Conservation (phyloP, 2,888 invertebrate genomes). For the Galeruca laticollis region DNA sequence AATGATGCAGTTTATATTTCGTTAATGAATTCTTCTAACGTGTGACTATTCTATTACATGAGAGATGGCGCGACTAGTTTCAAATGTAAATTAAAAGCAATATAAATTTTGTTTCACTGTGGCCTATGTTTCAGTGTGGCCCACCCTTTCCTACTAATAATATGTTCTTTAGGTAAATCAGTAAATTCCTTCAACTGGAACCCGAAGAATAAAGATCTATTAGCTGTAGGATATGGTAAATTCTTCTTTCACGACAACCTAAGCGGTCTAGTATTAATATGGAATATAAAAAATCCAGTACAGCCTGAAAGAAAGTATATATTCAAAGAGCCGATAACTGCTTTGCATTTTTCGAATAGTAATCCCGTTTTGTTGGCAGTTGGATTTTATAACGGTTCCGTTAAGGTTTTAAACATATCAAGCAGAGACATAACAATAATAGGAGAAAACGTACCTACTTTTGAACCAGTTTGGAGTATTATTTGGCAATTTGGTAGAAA, state of each 20-base stretch:
- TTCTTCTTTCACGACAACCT: constrained; percentile 71
- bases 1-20: too few species aligned
- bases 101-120: too few species aligned
- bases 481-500: constrained; percentile 52
- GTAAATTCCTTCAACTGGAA: constrained; percentile 78
- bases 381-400: constrained; percentile 80
- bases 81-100: too few species aligned
- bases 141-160: too few species aligned
- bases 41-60: too few species aligned
- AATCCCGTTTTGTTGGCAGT: constrained; percentile 81
- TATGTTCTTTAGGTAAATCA: constrained; percentile 64
- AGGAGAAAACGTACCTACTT: constrained; percentile 51
- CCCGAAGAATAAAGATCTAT: constrained; percentile 75
- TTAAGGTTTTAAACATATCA: constrained; percentile 80
- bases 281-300: constrained; percentile 86
- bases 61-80: too few species aligned
- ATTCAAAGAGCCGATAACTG: constrained; percentile 75
- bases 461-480: constrained; percentile 56
- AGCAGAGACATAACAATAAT: constrained; percentile 61
- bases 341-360: constrained; percentile 76
- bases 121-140: too few species aligned
- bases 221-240: constrained; percentile 83
- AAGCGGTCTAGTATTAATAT: constrained; percentile 78
- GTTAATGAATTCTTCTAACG: too few species aligned
- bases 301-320: constrained; percentile 79